Evolutionary conservation across 2,113 vertebrate species (phyloP), one percentile per base, ranked within the genome.

Genomic region (Hypomesus transpacificus): DNA sequence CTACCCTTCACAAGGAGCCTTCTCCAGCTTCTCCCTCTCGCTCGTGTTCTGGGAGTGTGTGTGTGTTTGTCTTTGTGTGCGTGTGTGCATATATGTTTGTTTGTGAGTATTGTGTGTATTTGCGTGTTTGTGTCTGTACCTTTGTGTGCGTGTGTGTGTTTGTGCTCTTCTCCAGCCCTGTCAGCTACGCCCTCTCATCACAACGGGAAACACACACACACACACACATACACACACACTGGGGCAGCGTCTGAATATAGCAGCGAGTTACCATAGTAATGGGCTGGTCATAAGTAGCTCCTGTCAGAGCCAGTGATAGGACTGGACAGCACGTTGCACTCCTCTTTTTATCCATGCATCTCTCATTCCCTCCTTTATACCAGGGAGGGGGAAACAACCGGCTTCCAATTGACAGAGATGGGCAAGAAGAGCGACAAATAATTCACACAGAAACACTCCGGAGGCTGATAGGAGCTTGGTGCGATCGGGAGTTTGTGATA

Each of bases 211-310:
- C 85, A 82, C 31, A 34, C 31, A 34, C 31, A 34, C 31, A 34
- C 4, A 34, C 31, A 34, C 31, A 34, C 31, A 34, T 5, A 31
- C 31, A 34, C 31, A 85, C 85, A 85, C 85, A 86, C 79, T 78
- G 80, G 62, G 85, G 72, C 82, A 87, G 80, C 81, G 31, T 84
- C 85, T 88, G 87, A 90, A 90, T 86, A 90, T 88, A 91, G 85
- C 80, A 80, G 82, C 84, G 88, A 86, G 89, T 91, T 92, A 89
- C 88, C 89, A 91, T 89, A 91, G 90, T 89, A 90, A 92, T 87
- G 82, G 85, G 79, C 82, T 77, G 84, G 87, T 85, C 87, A 87
- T 87, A 80, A 78, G 64, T 85, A 82, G 86, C 82, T 84, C 80
- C 75, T 73, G 65, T 81, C 73, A 58, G 63, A 85, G 87, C 88